Percentiles rank a stretch among this genome's conserved stretches.
Evolutionary conservation across 1,140 invertebrate genomes (phyloP).

Genomic region (Cyrtorhinus lividipennis): DNA sequence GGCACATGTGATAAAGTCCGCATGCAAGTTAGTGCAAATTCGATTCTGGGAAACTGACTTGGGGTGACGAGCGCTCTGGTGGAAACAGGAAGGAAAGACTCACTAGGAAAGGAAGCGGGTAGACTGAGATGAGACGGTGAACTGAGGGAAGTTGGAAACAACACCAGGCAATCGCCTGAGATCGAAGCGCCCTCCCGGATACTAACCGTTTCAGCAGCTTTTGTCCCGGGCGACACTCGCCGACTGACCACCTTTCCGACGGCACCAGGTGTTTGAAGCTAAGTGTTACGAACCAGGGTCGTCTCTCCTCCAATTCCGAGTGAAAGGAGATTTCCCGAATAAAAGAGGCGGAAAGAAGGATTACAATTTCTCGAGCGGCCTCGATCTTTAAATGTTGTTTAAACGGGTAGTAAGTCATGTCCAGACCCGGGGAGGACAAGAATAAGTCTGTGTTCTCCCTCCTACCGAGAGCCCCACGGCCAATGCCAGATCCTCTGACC

Average conservation of each 20-base stretch:
- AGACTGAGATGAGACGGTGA: conserved; percentile 1
- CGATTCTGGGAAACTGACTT: neutral
- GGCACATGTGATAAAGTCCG: neutral
- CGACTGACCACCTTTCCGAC: neutral
- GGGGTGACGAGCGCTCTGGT: neutral
- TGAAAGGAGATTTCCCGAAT: neutral
- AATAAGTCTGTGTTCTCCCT: neutral
- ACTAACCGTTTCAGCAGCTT: neutral
- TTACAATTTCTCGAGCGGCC: neutral
- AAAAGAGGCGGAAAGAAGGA: neutral
- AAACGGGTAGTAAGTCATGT: conserved; percentile 2
- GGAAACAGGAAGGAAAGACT: neutral
- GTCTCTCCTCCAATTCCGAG: neutral
- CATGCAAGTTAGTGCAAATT: neutral
- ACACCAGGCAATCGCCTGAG: neutral
- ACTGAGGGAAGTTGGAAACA: neutral
- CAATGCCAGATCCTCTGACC: neutral
- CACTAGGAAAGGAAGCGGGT: neutral
- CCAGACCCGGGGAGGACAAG: conserved; percentile 1
- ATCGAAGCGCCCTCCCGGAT: neutral
- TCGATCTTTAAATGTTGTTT: neutral
- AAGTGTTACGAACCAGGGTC: neutral
- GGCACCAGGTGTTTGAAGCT: too few relatives aligned
- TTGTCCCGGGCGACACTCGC: neutral
- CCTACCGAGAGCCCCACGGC: neutral